A percentile compares a stretch with the other conserved stretches of the same genome.
Evolutionary conservation across 1,140 invertebrate genomes (phyloP).

Genomic region (Plectrocnemia conspersa): DNA sequence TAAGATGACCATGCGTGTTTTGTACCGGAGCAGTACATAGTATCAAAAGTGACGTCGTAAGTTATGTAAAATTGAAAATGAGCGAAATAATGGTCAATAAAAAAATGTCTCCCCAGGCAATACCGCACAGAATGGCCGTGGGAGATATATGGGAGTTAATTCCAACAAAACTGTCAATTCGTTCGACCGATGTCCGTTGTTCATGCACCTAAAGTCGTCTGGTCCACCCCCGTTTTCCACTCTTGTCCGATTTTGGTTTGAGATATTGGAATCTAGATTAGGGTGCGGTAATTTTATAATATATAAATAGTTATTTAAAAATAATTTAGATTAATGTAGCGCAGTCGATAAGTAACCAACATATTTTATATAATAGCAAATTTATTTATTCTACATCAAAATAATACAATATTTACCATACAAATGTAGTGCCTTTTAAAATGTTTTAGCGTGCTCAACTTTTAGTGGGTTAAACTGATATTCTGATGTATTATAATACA

Average conservation of each 20-base stretch:
- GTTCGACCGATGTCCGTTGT: conserved; percentile 26
- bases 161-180: conserved; percentile 33
- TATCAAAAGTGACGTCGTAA: neutral
- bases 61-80: neutral
- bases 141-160: conserved; percentile 30
- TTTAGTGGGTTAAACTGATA: too few species aligned
- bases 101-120: neutral
- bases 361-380: too few species aligned
- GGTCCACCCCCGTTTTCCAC: conserved; percentile 13
- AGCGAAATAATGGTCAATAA: neutral
- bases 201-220: conserved; percentile 25
- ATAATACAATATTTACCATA: too few species aligned
- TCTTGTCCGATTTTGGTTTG: conserved; percentile 14
- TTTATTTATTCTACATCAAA: too few species aligned
- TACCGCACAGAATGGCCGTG: neutral
- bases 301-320: too few species aligned
- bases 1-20: conserved; percentile 30
- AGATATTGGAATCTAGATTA: too few species aligned
- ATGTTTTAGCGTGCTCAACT: too few species aligned
- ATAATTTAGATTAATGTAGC: too few species aligned
- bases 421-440: too few species aligned
- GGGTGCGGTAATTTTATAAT: too few species aligned
- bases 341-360: too few species aligned
- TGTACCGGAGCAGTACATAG: neutral
- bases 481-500: too few species aligned